A percentile compares a stretch with the other conserved stretches of the same genome.
Conservation (phyloP, 2,113 vertebrate genomes). For the Ictidomys tridecemlineatus region DNA sequence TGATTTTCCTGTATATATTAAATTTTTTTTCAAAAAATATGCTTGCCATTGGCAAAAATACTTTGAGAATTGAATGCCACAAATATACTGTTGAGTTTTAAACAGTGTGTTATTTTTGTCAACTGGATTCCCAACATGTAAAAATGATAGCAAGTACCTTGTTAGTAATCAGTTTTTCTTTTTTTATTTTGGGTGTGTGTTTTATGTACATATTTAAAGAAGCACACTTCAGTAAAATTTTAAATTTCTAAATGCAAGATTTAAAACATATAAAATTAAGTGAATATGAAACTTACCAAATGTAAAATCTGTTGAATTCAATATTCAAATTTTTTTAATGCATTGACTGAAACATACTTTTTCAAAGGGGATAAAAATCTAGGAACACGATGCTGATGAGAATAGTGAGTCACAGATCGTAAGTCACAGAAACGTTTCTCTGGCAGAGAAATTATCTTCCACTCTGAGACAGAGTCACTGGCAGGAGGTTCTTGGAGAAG, state of each 20-base stretch:
- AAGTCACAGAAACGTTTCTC: not conserved
- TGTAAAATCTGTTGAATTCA: not conserved
- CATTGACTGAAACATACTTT: not conserved
- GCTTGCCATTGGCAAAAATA: not conserved
- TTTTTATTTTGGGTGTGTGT: not conserved
- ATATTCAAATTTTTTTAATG: not conserved
- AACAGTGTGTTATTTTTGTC: constrained; percentile 68
- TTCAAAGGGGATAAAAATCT: constrained; percentile 20
- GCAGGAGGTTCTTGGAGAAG: not conserved
- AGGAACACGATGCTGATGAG: constrained; percentile 53
- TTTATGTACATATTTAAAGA: not conserved
- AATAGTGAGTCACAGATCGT: rapidly evolving
- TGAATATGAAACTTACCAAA: not conserved
- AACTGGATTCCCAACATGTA: constrained; percentile 60
- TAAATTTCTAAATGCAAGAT: not conserved
- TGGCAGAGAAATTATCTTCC: not conserved
- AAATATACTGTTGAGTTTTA: not conserved
- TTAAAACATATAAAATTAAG: not conserved
- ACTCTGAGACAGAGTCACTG: too few relatives aligned
- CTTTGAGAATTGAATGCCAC: not conserved
- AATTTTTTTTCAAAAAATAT: not conserved
- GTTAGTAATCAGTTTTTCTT: not conserved
- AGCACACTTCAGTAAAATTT: constrained; percentile 25
- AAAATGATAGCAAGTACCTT: not conserved
- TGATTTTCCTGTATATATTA: not conserved